phyloP scores from a whole-genome alignment of 2,113 vertebrate genomes.

The Labrus mixtus region DNA sequence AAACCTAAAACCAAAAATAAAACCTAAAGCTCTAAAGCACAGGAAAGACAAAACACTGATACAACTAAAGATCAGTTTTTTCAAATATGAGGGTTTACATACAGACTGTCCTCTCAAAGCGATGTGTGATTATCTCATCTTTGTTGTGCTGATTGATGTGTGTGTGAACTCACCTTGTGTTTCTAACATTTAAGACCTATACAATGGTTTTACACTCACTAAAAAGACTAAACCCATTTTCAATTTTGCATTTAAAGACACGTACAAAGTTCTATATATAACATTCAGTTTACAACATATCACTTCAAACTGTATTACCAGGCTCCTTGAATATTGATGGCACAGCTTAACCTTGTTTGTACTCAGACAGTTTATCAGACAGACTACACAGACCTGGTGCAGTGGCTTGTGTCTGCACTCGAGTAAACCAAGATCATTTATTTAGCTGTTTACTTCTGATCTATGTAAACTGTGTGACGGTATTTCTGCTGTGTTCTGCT shows the following conservation, averaged over 20 bases:
- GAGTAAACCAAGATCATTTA: no score
- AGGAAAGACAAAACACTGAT: background rate
- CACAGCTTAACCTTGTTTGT: no score
- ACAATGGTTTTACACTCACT: background rate
- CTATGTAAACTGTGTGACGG: background rate
- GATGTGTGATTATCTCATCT: slow-evolving; percentile 6
- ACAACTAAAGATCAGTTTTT: slow-evolving; percentile 4
- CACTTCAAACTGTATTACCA: no score
- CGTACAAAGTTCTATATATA: no score
- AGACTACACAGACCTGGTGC: no score
- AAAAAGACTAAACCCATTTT: background rate
- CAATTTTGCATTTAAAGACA: no score
- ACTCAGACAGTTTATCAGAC: no score
- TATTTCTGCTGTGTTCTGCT: background rate
- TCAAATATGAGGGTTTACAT: slow-evolving; percentile 16
- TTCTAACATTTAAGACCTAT: background rate
- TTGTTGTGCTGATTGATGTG: slow-evolving; percentile 2
- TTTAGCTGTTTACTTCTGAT: background rate
- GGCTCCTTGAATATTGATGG: no score
- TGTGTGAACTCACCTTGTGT: background rate
- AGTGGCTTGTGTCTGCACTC: no score
- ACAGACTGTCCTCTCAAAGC: background rate
- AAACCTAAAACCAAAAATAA: background rate
- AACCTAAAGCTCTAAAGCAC: background rate
- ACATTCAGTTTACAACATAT: no score